Percentiles rank a stretch among this genome's conserved stretches.
These are phyloP conservation scores for Micrastur ruficollis DNA, from an alignment of 2,797 vertebrate genomes.

Conservation along the genomic window DNA sequence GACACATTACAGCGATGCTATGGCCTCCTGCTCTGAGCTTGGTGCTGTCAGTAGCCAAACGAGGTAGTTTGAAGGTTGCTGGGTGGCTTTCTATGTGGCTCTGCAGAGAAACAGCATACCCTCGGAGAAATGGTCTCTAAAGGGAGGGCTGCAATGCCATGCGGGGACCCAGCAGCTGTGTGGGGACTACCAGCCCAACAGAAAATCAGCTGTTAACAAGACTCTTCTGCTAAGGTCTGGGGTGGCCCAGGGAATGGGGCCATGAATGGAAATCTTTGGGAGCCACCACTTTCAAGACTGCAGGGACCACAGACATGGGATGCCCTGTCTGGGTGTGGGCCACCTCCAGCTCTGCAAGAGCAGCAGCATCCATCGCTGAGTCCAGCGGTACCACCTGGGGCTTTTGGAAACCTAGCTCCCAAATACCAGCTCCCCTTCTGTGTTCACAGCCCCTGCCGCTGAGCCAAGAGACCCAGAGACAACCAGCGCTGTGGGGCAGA, in stretches of 20 bases:
- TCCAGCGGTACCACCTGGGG: neutral
- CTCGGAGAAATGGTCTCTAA: neutral
- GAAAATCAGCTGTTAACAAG: neutral
- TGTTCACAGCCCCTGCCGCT: neutral
- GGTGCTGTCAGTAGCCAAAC: neutral
- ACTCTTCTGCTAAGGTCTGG: neutral
- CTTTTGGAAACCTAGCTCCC: neutral
- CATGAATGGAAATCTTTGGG: neutral
- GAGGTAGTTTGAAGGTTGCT: neutral
- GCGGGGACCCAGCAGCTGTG: neutral
- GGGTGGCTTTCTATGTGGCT: neutral
- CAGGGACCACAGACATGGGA: neutral
- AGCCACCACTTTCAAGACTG: neutral
- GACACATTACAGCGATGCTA: neutral
- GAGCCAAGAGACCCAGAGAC: neutral
- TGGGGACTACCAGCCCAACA: neutral
- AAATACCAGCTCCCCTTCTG: neutral
- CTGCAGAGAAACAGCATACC: neutral
- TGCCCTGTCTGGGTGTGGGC: accelerated
- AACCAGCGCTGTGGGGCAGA: neutral
- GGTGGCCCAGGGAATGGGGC: neutral
- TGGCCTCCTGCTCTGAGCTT: neutral
- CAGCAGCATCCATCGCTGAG: neutral
- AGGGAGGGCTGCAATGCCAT: neutral
- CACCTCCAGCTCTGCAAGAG: neutral